Evolutionary conservation across 2,888 invertebrate species (phyloP).

Genomic region (Glyphotaelius pellucidus): DNA sequence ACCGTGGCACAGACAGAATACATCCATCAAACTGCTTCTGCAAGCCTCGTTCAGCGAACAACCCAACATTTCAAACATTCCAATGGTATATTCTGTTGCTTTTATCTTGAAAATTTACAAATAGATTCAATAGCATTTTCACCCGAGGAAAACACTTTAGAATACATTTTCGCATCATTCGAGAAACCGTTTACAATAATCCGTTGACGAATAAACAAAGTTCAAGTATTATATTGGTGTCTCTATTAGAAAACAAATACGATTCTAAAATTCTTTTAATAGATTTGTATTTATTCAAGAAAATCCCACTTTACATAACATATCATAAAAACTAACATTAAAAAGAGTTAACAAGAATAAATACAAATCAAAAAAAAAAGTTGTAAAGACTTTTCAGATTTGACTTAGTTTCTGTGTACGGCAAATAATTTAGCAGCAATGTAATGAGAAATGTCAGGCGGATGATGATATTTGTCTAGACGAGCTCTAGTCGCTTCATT

Average conservation of each 20-base stretch:
- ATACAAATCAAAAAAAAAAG: background rate
- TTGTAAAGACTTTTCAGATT: background rate
- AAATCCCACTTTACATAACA: background rate
- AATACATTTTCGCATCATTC: too few relatives aligned
- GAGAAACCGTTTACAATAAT: background rate
- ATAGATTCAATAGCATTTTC: background rate
- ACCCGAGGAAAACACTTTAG: background rate
- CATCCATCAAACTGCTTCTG: background rate
- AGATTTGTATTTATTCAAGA: background rate
- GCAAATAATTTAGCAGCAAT: background rate
- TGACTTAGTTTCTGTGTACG: background rate
- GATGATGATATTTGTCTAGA: constrained; percentile 70
- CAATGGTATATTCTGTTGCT: background rate
- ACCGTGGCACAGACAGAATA: background rate
- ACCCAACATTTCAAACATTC: background rate
- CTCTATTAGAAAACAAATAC: background rate
- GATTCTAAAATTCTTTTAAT: background rate
- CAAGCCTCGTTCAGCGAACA: background rate
- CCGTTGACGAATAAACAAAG: background rate
- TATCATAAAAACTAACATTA: background rate
- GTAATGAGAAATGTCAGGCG: background rate
- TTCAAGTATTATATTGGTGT: background rate
- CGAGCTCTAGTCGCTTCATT: constrained; percentile 88
- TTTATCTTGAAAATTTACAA: background rate
- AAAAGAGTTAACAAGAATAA: constrained; percentile 2